Evolutionary conservation across 2,797 vertebrate species (phyloP), one percentile per base, ranked within the genome.

Genomic region (Eospalax fontanierii): DNA sequence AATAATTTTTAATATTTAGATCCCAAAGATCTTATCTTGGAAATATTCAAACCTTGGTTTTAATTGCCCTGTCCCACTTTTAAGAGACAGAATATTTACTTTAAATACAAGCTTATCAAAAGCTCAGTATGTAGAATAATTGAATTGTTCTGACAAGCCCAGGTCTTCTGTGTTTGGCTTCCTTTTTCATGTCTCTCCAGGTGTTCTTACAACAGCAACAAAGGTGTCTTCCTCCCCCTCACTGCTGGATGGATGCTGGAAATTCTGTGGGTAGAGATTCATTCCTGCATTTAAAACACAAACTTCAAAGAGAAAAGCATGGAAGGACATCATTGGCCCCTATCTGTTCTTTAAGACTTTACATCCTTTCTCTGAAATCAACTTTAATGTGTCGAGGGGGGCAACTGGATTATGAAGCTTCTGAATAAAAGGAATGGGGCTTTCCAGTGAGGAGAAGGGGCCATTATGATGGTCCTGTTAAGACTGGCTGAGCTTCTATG

Each of bases 21-120:
- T 65, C 4, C 30, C 30, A 70, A 93, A 89, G 24, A 79, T 30
- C 40, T 92, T 85, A 78, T 28, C 12, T 81, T 95, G 87, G 46
- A 78, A 71, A 50, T 90, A 87, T 46, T 54, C 73, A 89, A 86
- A 38, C 7, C 19, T 46, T 92, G 24, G 12, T 15, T 43, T 97
- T 85, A 88, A 84, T 75, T 57, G 30, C 35, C 8, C 26, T 19
- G 80, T 19, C 54, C 22, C 11, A 40, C 61, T 93, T 92, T 93
- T 82, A 84, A 93, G 89, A 82, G 66, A 19, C 18, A 90, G n/a
- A 40, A 74, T 75, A 28, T 90, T 95, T 93, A 75, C 28, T 94
- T 81, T 19, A 73, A 83, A 59, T 76, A n/a, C 4, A 88, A 90
- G 14, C 28, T 89, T 80, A 70, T 70, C 50, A 88, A 81, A 78